Base-by-base conservation (phyloP, 2,888 invertebrate genomes). In the Cryptocephalus primarius region DNA sequence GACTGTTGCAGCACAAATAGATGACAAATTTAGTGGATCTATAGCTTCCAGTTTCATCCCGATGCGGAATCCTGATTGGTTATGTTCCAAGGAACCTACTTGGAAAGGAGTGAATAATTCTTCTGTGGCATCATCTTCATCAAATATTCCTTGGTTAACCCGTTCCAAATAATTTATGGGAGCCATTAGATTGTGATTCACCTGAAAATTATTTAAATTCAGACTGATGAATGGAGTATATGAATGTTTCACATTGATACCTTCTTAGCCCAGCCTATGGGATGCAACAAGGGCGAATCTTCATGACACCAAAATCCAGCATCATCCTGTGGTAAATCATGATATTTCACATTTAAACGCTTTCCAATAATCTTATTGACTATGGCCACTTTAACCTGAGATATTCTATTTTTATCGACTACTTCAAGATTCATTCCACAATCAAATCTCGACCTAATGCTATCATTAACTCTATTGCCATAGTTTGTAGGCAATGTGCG, bases 251-350 rank as follows among this genome's bases (percentile, higher is more conserved):
- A 9, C 1, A 9, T 6, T 48, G 53, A 52, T 47, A 64, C 68
- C 57, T 66, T 72, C 48, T 83, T 84, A 0, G 96, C 91, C 96
- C 97, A 95, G n/a, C 95, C 94, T 1, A 94, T 89, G 1, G 92
- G 93, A 70, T 96, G 96, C 53, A 97, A 86, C 9, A 96, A 75
- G 0, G 92, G 89, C 0, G 95, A 94, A 65, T 90, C 88, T 69
- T 94, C 92, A 57, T 96, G 95, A 65, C 94, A 95, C 95, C 95
- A 97, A 68, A 97, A 96, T 4, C 93, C 88, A 56, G 83, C 83
- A 62, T 89, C 88, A 53, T 85, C 83, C 0, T 80, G 77, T 9
- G 82, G 76, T 50, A 86, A 82, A 60, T 91, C 89, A 58, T 86
- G 91, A 70, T 96, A 96, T 60, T 85, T 84, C 1, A 97, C 82